phyloP scores from a whole-genome alignment of 2,888 invertebrate genomes.

The Torymus texanus region DNA sequence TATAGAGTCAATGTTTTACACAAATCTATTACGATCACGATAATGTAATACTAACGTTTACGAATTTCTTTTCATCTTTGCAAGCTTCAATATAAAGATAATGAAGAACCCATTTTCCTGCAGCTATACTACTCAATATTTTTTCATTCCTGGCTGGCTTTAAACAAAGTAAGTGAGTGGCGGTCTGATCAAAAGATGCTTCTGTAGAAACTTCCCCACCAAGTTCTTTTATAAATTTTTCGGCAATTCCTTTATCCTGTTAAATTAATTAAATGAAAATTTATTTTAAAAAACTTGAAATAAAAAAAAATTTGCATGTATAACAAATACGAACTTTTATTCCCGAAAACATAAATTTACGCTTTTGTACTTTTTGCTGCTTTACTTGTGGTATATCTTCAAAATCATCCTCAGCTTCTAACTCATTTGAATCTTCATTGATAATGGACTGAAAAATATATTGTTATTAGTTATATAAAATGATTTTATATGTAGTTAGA shows the following conservation, averaged over 20 bases:
- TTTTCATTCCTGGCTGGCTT: conserved; percentile 90
- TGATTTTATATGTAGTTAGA: too few relatives aligned
- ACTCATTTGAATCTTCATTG: conserved; percentile 30
- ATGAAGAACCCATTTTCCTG: conserved; percentile 93
- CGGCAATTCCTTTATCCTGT: conserved; percentile 59
- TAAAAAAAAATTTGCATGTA: too few relatives aligned
- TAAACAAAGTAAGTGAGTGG: conserved; percentile 87
- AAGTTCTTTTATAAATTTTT: conserved; percentile 77
- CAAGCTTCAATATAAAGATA: conserved; percentile 85
- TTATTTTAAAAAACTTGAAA: too few relatives aligned
- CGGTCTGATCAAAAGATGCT: conserved; percentile 78
- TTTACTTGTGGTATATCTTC: conserved; percentile 35
- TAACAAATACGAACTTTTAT: conserved; percentile 62
- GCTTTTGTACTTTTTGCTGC: conserved; percentile 51
- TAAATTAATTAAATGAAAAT: conserved; percentile 19
- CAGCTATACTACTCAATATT: conserved; percentile 88
- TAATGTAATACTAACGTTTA: conserved; percentile 77
- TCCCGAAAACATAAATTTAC: conserved; percentile 72
- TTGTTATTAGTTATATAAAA: too few relatives aligned
- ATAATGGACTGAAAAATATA: conserved; percentile 42
- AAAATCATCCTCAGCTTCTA: conserved; percentile 45
- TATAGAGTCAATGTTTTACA: neutral
- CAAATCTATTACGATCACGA: conserved; percentile 19
- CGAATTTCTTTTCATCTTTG: conserved; percentile 78
- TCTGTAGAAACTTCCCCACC: conserved; percentile 82